A percentile compares a stretch with the other conserved stretches of the same genome.
Evolutionary conservation across 2,113 vertebrate genomes (phyloP).

Genomic region (Neotragus pygmaeus): DNA sequence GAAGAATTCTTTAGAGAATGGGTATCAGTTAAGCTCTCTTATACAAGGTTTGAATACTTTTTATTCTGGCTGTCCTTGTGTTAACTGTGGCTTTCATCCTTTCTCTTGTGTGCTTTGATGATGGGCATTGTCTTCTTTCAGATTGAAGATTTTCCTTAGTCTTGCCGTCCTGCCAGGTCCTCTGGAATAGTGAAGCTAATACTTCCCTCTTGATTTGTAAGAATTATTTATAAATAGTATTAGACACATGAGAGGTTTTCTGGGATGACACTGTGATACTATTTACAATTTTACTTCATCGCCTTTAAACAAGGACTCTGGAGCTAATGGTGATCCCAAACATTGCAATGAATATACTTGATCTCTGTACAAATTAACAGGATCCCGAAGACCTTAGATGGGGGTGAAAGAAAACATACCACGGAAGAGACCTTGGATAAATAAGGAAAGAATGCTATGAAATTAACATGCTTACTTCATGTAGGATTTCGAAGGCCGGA

Average conservation of each 20-base stretch:
- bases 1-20: neutral
- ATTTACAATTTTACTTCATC: neutral
- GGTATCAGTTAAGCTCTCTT: neutral
- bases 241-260: neutral
- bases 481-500: neutral
- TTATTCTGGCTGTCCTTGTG: neutral
- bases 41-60: neutral
- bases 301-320: neutral
- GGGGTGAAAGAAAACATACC: neutral
- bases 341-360: neutral
- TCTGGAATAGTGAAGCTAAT: neutral
- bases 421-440: neutral
- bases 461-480: neutral
- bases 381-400: neutral
- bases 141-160: neutral
- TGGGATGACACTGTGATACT: neutral
- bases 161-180: neutral
- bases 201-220: constrained; percentile 4
- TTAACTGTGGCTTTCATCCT: neutral
- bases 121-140: neutral
- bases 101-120: neutral
- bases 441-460: neutral
- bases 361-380: neutral
- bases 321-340: constrained; percentile 1
- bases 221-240: neutral